Base-by-base conservation (phyloP, 1,140 invertebrate genomes). In the Temnothorax nylanderi region DNA sequence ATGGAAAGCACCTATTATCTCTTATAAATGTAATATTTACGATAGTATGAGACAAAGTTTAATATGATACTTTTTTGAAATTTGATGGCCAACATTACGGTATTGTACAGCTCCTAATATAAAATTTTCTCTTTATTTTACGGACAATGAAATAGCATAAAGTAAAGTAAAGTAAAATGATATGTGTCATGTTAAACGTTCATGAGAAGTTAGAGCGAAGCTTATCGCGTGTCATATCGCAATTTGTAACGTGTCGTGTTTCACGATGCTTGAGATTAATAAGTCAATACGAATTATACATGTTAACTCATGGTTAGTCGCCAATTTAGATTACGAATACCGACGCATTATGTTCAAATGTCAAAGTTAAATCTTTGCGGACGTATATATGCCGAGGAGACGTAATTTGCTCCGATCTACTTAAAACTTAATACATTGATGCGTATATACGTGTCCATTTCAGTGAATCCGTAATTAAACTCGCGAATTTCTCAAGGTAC, bases 161-260 rank as follows among this genome's bases (percentile, higher is more conserved):
- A 60, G 8, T 75, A 37, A 76, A 41, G 37, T 1, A 26, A 26
- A 26, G 26, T 41, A 41, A 69, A 56, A 81, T 71, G 21, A 56
- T 56, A 71, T 10, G 37, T 58, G 32, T 64, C 75, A 18, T 67
- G 49, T n/a, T 71, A 71, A 81, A 44, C 51, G 78, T 41, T 69
- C 54, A 41, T 37, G 37, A 71, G 49, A 71, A 71, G 21, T 56
- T 81, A 56, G 78, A 56, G 65, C 16, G 65, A 8, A 71, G 49
- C 34, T 81, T 81, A 71, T 84, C 72, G 86, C 86, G 67, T 87
- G 86, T 88, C 54, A 64, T 21, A 58, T 67, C 49, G 60, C 58
- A 60, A 26, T 84, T 87, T 56, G 64, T 84, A 64, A 34, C 18
- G 65, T 71, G 78, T 71, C 65, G 65, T 56, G 65, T 56, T 81